phyloP scores from a whole-genome alignment of 2,113 vertebrate genomes.

The Protomyctophum bolini region DNA sequence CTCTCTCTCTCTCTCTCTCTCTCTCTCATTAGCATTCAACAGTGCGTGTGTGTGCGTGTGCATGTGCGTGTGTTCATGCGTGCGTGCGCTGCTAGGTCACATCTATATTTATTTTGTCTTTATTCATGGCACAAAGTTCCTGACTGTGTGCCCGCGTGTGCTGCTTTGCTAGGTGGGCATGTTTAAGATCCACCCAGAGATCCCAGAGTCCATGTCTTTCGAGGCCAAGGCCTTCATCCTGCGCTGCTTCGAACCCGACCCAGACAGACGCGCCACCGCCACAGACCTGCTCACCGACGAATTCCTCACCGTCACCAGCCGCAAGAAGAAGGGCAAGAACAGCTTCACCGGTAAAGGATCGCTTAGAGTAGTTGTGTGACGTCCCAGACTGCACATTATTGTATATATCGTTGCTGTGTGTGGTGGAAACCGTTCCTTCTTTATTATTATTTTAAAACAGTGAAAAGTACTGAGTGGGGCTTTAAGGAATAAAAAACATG shows the following conservation, averaged over 20 bases:
- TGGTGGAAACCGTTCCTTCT: too few relatives aligned
- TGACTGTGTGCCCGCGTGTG: not conserved
- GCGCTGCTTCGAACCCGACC: slow-evolving; percentile 96
- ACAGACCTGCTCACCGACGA: slow-evolving; percentile 91
- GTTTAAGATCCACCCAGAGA: slow-evolving; percentile 99
- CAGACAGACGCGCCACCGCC: slow-evolving; percentile 89
- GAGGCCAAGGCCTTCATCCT: slow-evolving; percentile 97
- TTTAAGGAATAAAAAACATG: too few relatives aligned
- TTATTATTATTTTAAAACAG: too few relatives aligned
- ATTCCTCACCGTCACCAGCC: slow-evolving; percentile 96
- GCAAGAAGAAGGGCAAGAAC: slow-evolving; percentile 88
- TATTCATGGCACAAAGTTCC: too few relatives aligned
- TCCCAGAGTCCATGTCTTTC: slow-evolving; percentile 95
- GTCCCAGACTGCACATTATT: too few relatives aligned
- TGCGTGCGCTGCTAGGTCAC: too few relatives aligned
- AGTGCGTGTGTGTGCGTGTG: too few relatives aligned
- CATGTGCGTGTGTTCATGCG: too few relatives aligned
- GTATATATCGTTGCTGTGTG: too few relatives aligned
- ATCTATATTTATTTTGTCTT: too few relatives aligned
- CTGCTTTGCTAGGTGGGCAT: slow-evolving; percentile 89
- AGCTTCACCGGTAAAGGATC: slow-evolving; percentile 83
- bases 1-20: not conserved
- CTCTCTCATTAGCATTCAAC: not conserved
- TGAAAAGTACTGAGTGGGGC: too few relatives aligned
- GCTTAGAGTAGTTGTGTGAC: too few relatives aligned